A percentile compares a stretch with the other conserved stretches of the same genome.
These are phyloP conservation scores for Datnioides undecimradiatus DNA, from an alignment of 2,113 vertebrate species.

Conservation along the genomic window DNA sequence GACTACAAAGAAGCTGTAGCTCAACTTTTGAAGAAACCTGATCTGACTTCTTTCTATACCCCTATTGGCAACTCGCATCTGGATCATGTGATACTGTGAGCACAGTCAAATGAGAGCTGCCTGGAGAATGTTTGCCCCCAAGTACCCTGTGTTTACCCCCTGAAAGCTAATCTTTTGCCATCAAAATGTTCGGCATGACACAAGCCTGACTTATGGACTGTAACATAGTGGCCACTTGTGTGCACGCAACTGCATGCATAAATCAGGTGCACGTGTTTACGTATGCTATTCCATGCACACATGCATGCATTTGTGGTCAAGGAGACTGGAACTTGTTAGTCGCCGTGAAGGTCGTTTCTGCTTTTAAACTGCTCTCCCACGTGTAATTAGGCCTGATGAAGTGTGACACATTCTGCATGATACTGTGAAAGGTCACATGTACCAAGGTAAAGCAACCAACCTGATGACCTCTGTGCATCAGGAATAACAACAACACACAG, in stretches of 20 bases:
- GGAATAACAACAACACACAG: slow-evolving; percentile 21
- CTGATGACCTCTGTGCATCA: slow-evolving; percentile 15
- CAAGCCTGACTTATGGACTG: slow-evolving; percentile 53
- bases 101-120: slow-evolving; percentile 22
- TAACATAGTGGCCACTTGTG: slow-evolving; percentile 29
- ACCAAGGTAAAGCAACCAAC: slow-evolving; percentile 18
- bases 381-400: slow-evolving; percentile 58
- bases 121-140: slow-evolving; percentile 13
- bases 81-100: slow-evolving; percentile 19
- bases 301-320: slow-evolving; percentile 20
- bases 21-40: slow-evolving; percentile 4
- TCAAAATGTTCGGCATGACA: slow-evolving; percentile 22
- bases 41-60: background rate
- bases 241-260: slow-evolving; percentile 26
- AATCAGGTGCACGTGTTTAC: slow-evolving; percentile 32
- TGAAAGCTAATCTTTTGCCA: slow-evolving; percentile 37
- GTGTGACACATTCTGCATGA: slow-evolving; percentile 56
- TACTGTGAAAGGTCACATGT: slow-evolving; percentile 32
- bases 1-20: background rate
- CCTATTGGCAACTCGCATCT: background rate
- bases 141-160: background rate
- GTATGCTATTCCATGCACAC: slow-evolving; percentile 11
- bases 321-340: slow-evolving; percentile 22
- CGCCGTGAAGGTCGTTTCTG: slow-evolving; percentile 40
- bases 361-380: slow-evolving; percentile 30